Percentiles rank a stretch among this genome's conserved stretches.
Conservation (phyloP, 23 tunicate genomes). For the Diplosoma virens region DNA sequence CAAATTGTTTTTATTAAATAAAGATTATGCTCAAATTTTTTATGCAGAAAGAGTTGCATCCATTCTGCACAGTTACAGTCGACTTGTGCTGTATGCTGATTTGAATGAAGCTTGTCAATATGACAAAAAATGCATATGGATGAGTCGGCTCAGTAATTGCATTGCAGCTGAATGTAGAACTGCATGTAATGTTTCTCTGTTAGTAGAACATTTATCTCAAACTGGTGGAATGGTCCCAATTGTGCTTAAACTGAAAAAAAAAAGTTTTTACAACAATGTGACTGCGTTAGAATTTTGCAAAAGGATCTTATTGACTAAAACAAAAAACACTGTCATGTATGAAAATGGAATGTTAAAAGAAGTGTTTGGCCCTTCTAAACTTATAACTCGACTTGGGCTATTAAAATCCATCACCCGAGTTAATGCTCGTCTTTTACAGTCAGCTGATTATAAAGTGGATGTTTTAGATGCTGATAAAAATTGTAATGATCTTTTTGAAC, state of each 20-base stretch:
- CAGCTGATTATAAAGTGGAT: too few species aligned
- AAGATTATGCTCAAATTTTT: not conserved
- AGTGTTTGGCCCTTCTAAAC: too few species aligned
- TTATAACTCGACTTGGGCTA: too few species aligned
- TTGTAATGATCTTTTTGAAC: too few species aligned
- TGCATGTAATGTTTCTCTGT: not conserved
- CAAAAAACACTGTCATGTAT: too few species aligned
- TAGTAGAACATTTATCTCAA: not conserved
- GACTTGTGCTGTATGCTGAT: not conserved
- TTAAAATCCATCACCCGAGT: too few species aligned
- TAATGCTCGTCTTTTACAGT: too few species aligned
- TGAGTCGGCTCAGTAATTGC: not conserved
- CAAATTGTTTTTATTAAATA: not conserved
- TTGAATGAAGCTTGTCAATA: not conserved
- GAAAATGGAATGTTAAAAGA: too few species aligned
- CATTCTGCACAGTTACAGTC: constrained; percentile 22
- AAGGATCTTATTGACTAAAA: too few species aligned
- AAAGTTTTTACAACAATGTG: too few species aligned
- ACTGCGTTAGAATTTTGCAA: too few species aligned
- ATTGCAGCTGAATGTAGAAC: not conserved
- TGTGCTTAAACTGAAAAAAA: not conserved
- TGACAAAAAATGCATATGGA: not conserved
- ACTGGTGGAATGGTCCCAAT: not conserved
- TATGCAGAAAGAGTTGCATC: constrained; percentile 28
- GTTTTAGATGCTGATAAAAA: too few species aligned